Conservation (phyloP, 2,113 vertebrate species). For the Poeciliopsis prolifica region DNA sequence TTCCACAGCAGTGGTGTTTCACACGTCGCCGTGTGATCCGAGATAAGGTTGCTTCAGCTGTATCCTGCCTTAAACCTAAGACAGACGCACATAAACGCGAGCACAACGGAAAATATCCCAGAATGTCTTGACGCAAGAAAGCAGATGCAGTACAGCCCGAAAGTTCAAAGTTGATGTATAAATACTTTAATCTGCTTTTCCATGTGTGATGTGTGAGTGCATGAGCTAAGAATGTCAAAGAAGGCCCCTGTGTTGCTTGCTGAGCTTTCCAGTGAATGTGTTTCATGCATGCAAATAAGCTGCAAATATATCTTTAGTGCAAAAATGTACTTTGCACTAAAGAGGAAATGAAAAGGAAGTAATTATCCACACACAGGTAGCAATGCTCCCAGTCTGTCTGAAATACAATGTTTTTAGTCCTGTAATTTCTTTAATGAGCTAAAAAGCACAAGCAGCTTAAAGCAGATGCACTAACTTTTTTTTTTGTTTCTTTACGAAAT, state of each 20-base stretch:
- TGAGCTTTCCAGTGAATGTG: background rate
- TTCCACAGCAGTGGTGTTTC: slow-evolving; percentile 71
- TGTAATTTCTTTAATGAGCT: background rate
- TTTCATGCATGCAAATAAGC: background rate
- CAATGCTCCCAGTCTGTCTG: background rate
- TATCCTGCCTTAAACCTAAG: slow-evolving; percentile 57
- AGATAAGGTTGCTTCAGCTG: slow-evolving; percentile 71
- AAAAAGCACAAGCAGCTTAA: background rate
- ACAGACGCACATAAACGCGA: slow-evolving; percentile 10
- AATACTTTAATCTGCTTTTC: background rate
- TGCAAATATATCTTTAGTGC: background rate
- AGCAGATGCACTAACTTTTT: background rate
- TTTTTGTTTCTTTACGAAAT: background rate
- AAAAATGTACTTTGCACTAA: background rate
- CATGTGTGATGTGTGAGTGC: slow-evolving; percentile 6
- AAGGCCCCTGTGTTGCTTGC: background rate
- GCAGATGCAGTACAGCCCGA: slow-evolving; percentile 5
- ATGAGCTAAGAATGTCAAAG: background rate
- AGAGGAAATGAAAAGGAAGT: background rate
- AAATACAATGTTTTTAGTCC: background rate
- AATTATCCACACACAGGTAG: background rate
- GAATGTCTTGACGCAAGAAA: slow-evolving; percentile 29
- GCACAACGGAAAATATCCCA: slow-evolving; percentile 63
- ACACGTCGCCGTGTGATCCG: slow-evolving; percentile 66
- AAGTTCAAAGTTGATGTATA: slow-evolving; percentile 20